Evolutionary conservation across 2,888 invertebrate species (phyloP).

Genomic region (Antheraea yamamai): DNA sequence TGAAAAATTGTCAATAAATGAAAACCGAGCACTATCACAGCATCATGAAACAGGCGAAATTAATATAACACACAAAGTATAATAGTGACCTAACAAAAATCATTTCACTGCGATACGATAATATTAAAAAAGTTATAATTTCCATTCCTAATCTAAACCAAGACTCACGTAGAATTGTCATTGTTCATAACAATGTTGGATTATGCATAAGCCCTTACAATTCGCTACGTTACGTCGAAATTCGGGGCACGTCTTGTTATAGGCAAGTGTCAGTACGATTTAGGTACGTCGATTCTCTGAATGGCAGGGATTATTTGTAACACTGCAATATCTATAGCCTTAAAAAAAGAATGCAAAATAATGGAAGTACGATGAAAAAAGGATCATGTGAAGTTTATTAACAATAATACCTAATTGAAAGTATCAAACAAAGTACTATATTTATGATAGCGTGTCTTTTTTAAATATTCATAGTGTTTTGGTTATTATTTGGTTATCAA

Average conservation of each 20-base stretch:
- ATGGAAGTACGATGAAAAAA: background rate
- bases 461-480: background rate
- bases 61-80: no score
- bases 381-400: background rate
- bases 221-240: constrained; percentile 35
- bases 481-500: background rate
- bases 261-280: constrained; percentile 40
- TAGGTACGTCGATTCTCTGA: constrained; percentile 31
- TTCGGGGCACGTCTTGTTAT: constrained; percentile 44
- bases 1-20: no score
- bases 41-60: no score
- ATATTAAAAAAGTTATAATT: no score
- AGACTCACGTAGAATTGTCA: no score
- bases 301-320: constrained; percentile 32
- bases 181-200: no score
- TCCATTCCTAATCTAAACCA: no score
- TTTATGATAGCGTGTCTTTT: background rate
- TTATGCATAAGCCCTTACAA: background rate
- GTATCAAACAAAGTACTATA: background rate
- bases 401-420: background rate
- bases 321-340: background rate
- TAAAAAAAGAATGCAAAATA: background rate
- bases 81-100: no score
- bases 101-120: no score
- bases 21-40: no score